Evolutionary conservation across 2,888 invertebrate species (phyloP), one percentile per base, ranked within the genome.

Genomic region (Cerastis leucographa): DNA sequence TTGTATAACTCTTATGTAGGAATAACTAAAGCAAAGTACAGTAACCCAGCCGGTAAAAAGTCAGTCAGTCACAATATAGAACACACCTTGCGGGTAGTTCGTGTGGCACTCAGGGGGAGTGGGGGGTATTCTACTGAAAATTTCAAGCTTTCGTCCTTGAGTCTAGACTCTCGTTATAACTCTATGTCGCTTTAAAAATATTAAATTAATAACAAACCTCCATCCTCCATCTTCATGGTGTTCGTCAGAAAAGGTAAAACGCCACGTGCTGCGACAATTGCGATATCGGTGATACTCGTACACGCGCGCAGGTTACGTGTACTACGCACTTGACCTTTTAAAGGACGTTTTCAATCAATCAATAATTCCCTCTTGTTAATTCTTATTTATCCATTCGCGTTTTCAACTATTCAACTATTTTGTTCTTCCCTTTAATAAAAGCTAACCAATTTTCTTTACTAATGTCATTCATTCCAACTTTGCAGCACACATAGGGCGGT

Each of bases 1-100:
- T 66, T n/a, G n/a, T n/a, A n/a, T n/a, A n/a, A n/a, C 42, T 75
- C 51, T 62, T 65, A 46, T 46, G 78, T 46, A 40, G 25, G 69
- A 40, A 56, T 56, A 79, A 46, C 69, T 46, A 40, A 56, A 56
- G 35, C 46, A 78, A 78, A 40, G 66, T 40, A 46, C 44, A 64
- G 54, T 25, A 75, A 17, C 44, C 44, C 56, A 29, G 9, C 19
- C n/a, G 35, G n/a, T 14, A 64, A 42, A 29, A 12, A 22, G 22
- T 46, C 51, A 35, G 65, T n/a, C n/a, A n/a, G n/a, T n/a, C n/a
- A n/a, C n/a, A n/a, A 44, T 35, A 44, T 25, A 44, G 35, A 3
- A 35, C 35, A 35, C 35, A 1, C 35, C 35, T 35, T 35, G 35
- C 44, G 35, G 8, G 11, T 17, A 25, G 22, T 62, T 51, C 29